phyloP scores from a whole-genome alignment of 2,888 invertebrate genomes.

The Oligia latruncula region DNA sequence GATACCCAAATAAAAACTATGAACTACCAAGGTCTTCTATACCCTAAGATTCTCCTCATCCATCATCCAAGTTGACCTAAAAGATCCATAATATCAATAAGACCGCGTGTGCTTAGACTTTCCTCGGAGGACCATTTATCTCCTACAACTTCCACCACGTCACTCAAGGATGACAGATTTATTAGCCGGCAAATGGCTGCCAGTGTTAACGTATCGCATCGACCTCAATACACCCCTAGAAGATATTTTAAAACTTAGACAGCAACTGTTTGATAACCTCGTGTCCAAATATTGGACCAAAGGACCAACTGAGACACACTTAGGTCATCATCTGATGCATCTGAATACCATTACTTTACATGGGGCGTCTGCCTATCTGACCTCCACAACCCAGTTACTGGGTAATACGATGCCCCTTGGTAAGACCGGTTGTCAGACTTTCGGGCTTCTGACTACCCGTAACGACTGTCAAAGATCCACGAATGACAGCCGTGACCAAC shows the following conservation, averaged over 20 bases:
- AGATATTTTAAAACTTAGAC: constrained; percentile 41
- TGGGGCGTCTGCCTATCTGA: too few species aligned
- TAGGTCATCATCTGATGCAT: too few species aligned
- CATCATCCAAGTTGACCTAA: constrained; percentile 28
- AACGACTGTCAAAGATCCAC: too few species aligned
- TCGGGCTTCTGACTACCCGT: too few species aligned
- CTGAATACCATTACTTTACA: too few species aligned
- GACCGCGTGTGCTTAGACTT: constrained; percentile 18
- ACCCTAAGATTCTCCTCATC: constrained; percentile 31
- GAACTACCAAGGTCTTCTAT: neutral
- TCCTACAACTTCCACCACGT: constrained; percentile 42
- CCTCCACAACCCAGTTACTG: too few species aligned
- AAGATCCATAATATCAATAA: constrained; percentile 34
- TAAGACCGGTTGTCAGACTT: too few species aligned
- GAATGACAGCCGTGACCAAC: too few species aligned
- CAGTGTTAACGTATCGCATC: constrained; percentile 52
- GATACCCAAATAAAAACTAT: neutral
- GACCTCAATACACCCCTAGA: constrained; percentile 42
- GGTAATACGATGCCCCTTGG: too few species aligned
- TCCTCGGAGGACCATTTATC: constrained; percentile 48
- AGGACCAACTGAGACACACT: neutral
- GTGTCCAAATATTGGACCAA: neutral
- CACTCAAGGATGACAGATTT: constrained; percentile 62
- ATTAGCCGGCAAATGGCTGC: constrained; percentile 57
- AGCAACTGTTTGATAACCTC: constrained; percentile 3